phyloP scores from a whole-genome alignment of 1,140 invertebrate species.

The Vanessa tameamea region DNA sequence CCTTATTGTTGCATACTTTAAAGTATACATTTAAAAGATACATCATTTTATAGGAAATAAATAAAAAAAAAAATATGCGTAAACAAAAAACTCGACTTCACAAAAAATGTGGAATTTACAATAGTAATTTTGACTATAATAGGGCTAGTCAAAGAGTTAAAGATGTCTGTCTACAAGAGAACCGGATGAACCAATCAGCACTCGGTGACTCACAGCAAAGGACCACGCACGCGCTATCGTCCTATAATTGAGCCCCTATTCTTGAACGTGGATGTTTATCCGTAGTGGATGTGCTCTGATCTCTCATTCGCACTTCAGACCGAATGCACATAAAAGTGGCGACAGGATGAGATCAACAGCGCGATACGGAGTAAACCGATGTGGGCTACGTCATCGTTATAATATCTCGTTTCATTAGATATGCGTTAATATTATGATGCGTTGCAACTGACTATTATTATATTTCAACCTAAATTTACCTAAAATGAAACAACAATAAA shows the following conservation, averaged over 20 bases:
- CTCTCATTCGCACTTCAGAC: conserved; percentile 53
- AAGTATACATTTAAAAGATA: background rate
- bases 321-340: conserved; percentile 32
- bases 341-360: conserved; percentile 47
- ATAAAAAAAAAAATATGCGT: background rate
- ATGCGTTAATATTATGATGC: conserved; percentile 44
- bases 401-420: conserved; percentile 46
- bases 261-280: conserved; percentile 50
- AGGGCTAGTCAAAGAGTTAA: conserved; percentile 39
- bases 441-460: conserved; percentile 16
- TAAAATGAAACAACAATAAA: background rate
- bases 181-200: conserved; percentile 73
- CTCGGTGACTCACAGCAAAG: conserved; percentile 59
- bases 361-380: conserved; percentile 42
- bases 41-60: background rate
- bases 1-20: background rate
- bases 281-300: conserved; percentile 39
- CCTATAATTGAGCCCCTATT: conserved; percentile 57
- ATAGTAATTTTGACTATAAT: conserved; percentile 1
- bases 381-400: conserved; percentile 40
- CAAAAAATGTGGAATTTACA: background rate
- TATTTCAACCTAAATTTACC: background rate
- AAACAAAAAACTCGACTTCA: background rate
- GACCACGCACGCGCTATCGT: conserved; percentile 45
- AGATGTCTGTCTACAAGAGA: conserved; percentile 55